Base-by-base conservation (phyloP, 2,113 vertebrate genomes). In the Xiphophorus maculatus region DNA sequence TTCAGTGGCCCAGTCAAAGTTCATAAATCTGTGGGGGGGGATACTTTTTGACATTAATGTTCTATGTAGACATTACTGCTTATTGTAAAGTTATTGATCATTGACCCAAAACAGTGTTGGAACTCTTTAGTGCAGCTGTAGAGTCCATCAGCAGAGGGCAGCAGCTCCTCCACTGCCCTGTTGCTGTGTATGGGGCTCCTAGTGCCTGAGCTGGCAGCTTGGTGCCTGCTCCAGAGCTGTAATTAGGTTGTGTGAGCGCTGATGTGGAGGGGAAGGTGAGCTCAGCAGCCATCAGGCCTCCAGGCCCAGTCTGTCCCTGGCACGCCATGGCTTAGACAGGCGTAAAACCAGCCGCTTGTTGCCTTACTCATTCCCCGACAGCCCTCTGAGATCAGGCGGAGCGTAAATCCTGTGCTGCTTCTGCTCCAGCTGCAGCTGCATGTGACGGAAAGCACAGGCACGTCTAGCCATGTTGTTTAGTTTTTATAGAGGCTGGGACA, bases 261-360 rank as follows among this genome's bases (percentile, higher is more conserved):
- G 77, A 72, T 73, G 60, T 63, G 29, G 60, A 78, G 37, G 73
- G 84, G 42, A 32, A 22, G 73, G 63, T 73, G 80, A 84, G 72
- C 75, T 74, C 81, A 66, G 63, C 69, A n/a, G 68, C 40, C 44
- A 13, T 22, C 72, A 13, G 82, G 74, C 85, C 85, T 69, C 10
- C 1, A 63, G 64, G 77, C 73, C 66, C 40, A 28, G 83, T 76
- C 85, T 40, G 67, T 80, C 69, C 62, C 28, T 89, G 82, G 89
- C 91, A 90, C 86, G 80, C n/a, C 76, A 90, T 44, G 35, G 85
- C 84, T 91, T 88, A 86, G 73, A 72, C 74, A 60, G 70, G 74
- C 87, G 88, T 84, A 84, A 87, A 74, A 76, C 30, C 27, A n/a
- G 1, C 54, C 32, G 1, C 68, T 77, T 67, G 2, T 44, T 54